Percentiles rank a stretch among this genome's conserved stretches.
Evolutionary conservation across 2,888 invertebrate genomes (phyloP).

Genomic region (Diaphora mendica): DNA sequence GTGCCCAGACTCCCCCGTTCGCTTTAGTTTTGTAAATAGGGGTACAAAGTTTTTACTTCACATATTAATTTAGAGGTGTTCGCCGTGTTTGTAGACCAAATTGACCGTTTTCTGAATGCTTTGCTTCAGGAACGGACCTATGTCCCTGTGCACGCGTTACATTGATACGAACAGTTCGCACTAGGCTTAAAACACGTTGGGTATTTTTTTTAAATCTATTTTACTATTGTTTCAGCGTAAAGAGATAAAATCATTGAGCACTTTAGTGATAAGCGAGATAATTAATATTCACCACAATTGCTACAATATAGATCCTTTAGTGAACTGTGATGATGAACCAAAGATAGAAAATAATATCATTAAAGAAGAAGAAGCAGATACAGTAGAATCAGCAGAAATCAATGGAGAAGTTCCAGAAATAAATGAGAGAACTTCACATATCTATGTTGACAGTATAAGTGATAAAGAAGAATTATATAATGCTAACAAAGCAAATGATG

Average conservation of each 20-base stretch:
- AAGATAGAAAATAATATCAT: slow-evolving; percentile 21
- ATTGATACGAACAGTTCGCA: no score
- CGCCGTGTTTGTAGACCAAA: no score
- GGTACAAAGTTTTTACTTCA: no score
- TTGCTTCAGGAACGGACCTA: no score
- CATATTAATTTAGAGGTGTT: no score
- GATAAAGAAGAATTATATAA: neutral
- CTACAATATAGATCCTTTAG: slow-evolving; percentile 26
- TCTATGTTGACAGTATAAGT: neutral
- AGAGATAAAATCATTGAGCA: slow-evolving; percentile 35
- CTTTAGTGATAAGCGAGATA: slow-evolving; percentile 12
- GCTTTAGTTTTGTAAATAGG: no score
- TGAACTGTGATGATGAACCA: neutral
- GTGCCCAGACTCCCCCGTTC: no score
- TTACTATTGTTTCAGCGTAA: slow-evolving; percentile 4
- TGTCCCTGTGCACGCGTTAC: no score
- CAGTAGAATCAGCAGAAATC: no score
- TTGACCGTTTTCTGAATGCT: no score
- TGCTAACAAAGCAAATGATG: slow-evolving; percentile 2
- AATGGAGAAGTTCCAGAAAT: neutral
- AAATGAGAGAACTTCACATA: neutral
- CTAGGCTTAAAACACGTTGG: neutral
- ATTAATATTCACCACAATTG: slow-evolving; percentile 29
- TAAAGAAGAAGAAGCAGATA: slow-evolving; percentile 32
- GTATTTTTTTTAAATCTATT: neutral